Percentiles rank a stretch among this genome's conserved stretches.
Conservation (phyloP, 35 echinoderm and acorn worm species). For the Hemicentrotus pulcherrimus region DNA sequence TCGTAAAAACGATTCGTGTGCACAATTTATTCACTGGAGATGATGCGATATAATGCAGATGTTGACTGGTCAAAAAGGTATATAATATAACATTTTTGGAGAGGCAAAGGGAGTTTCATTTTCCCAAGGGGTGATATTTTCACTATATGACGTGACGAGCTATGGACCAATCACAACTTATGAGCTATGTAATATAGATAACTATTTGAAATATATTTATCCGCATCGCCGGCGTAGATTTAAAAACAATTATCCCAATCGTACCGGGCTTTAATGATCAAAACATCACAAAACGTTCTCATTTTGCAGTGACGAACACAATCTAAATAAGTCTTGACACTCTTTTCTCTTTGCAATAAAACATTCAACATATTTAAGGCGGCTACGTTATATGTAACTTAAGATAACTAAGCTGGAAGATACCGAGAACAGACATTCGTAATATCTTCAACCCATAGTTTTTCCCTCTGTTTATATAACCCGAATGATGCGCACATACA, state of each 20-base stretch:
- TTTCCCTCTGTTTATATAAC: not conserved
- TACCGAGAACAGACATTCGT: not conserved
- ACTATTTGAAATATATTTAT: not conserved
- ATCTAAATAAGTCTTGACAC: not conserved
- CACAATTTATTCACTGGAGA: no score
- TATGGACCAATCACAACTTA: no score
- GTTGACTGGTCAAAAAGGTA: no score
- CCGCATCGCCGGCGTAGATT: not conserved
- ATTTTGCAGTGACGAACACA: not conserved
- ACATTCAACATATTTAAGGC: not conserved
- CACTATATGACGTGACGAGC: no score
- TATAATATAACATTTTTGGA: no score
- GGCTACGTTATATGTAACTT: not conserved
- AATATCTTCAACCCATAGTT: not conserved
- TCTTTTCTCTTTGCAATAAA: not conserved
- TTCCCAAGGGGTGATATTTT: no score
- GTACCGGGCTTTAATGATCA: not conserved
- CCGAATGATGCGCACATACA: not conserved
- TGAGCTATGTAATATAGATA: no score
- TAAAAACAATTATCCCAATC: not conserved
- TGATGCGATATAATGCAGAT: no score
- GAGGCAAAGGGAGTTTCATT: no score
- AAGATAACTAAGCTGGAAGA: not conserved
- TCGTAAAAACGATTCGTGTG: no score
- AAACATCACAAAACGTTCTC: not conserved